Evolutionary conservation across 1,140 invertebrate species (phyloP).

Genomic region (Bombus fervidus): DNA sequence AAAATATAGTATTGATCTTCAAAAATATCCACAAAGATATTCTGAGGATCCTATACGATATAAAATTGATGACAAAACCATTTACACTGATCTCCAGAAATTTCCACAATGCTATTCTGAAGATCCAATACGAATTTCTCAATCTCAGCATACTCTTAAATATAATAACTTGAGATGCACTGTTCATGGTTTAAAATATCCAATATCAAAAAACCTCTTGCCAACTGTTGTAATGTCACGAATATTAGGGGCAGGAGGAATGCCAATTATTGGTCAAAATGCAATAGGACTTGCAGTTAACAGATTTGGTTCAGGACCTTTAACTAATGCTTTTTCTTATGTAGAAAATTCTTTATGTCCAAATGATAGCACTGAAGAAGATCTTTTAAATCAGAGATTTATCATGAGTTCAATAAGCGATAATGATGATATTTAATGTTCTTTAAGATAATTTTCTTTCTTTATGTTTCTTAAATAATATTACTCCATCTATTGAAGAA

Average conservation of each 20-base stretch:
- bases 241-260: constrained; percentile 72
- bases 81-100: constrained; percentile 74
- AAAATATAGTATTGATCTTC: constrained; percentile 73
- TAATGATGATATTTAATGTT: constrained; percentile 75
- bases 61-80: constrained; percentile 54
- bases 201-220: constrained; percentile 67
- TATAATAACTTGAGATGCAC: constrained; percentile 75
- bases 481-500: neutral
- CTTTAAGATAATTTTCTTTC: constrained; percentile 20
- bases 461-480: constrained; percentile 3
- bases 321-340: constrained; percentile 70
- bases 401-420: constrained; percentile 74
- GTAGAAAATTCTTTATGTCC: constrained; percentile 68
- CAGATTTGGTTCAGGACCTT: constrained; percentile 77
- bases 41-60: constrained; percentile 69
- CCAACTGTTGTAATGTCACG: constrained; percentile 60
- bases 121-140: constrained; percentile 68
- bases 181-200: constrained; percentile 73
- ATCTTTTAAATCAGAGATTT: constrained; percentile 73
- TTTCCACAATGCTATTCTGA: constrained; percentile 77
- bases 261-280: constrained; percentile 78
- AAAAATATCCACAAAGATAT: constrained; percentile 78
- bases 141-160: constrained; percentile 70
- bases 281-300: constrained; percentile 78
- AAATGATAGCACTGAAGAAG: constrained; percentile 67